These are phyloP conservation scores for Cataglyphis rosenhaueri DNA, from an alignment of 2,888 invertebrate species.

Conservation along the genomic window DNA sequence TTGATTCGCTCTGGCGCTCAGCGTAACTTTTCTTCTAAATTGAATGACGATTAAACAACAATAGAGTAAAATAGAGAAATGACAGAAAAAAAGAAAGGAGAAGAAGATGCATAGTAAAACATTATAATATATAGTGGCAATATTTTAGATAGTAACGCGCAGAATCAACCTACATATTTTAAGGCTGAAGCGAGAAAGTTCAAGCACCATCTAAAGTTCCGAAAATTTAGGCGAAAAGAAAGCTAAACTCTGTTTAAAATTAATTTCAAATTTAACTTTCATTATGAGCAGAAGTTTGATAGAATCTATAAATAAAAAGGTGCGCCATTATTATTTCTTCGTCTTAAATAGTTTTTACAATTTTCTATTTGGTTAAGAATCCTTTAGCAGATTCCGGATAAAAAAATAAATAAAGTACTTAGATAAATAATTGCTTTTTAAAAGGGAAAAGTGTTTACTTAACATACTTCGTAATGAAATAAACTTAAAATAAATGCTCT, in stretches of 20 bases:
- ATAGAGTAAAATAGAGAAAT: not conserved
- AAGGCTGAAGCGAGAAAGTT: not conserved
- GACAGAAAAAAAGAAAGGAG: not conserved
- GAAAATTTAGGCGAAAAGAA: slow-evolving; percentile 7
- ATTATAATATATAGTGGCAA: not conserved
- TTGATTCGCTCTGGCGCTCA: slow-evolving; percentile 54
- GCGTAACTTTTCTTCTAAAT: slow-evolving; percentile 61
- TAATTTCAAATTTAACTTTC: slow-evolving; percentile 41
- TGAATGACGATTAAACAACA: slow-evolving; percentile 58
- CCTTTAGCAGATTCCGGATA: not conserved
- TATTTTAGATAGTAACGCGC: not conserved
- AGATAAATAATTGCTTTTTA: not conserved
- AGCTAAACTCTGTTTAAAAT: slow-evolving; percentile 20
- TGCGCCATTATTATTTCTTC: slow-evolving; percentile 10
- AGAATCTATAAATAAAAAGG: slow-evolving; percentile 18
- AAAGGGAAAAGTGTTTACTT: not conserved
- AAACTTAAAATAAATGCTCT: too few species aligned
- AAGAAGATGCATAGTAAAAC: not conserved
- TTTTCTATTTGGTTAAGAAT: not conserved
- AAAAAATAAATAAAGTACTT: not conserved
- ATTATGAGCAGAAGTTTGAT: slow-evolving; percentile 25
- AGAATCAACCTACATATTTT: not conserved
- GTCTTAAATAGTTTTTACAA: slow-evolving; percentile 22
- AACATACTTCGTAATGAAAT: not conserved
- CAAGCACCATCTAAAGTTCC: not conserved